A percentile compares a stretch with the other conserved stretches of the same genome.
phyloP scores from a whole-genome alignment of 2,113 vertebrate species.

The Seriola dumerili region DNA sequence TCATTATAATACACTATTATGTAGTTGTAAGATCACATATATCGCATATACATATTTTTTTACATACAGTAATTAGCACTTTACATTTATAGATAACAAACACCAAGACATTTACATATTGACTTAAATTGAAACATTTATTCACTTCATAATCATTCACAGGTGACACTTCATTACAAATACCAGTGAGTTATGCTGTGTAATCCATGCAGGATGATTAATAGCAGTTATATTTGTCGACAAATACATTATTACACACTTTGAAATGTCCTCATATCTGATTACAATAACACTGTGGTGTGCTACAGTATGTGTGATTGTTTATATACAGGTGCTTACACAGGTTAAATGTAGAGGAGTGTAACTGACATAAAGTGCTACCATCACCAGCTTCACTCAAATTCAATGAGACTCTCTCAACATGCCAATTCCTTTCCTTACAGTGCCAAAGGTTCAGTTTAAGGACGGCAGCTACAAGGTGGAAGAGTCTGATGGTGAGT shows the following conservation, averaged over 20 bases:
- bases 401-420: not conserved
- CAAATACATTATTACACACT: not conserved
- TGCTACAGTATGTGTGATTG: too few relatives aligned
- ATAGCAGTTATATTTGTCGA: not conserved
- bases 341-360: not conserved
- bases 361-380: not conserved
- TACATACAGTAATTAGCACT: too few relatives aligned
- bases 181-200: too few relatives aligned
- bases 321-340: not conserved
- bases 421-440: not conserved
- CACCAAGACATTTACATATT: too few relatives aligned
- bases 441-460: slow-evolving; percentile 88
- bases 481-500: slow-evolving; percentile 84
- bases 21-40: too few relatives aligned
- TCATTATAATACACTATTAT: too few relatives aligned
- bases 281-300: not conserved
- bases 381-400: not conserved
- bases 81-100: too few relatives aligned
- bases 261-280: not conserved
- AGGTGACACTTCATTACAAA: not conserved
- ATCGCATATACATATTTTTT: too few relatives aligned
- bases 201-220: too few relatives aligned
- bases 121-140: too few relatives aligned
- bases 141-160: not conserved
- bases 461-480: slow-evolving; percentile 83